Evolutionary conservation across 1,140 invertebrate species (phyloP).

Genomic region (Ephestia elutella): DNA sequence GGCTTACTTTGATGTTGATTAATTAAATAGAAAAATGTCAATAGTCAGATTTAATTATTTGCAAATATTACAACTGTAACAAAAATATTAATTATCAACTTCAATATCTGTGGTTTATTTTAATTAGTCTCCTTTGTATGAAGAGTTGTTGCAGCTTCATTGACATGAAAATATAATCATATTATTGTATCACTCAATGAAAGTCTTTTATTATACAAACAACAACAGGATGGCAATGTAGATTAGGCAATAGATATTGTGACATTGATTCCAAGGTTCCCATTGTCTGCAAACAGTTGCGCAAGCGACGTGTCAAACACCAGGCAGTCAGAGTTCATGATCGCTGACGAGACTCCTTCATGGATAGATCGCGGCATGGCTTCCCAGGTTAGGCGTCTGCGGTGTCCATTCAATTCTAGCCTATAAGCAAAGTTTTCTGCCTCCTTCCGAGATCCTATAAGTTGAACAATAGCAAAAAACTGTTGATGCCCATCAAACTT

Average conservation of each 20-base stretch:
- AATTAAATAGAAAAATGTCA: conserved; percentile 44
- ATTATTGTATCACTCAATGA: conserved; percentile 24
- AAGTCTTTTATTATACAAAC: conserved; percentile 24
- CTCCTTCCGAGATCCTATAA: conserved; percentile 98
- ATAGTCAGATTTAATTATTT: conserved; percentile 24
- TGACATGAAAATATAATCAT: conserved; percentile 31
- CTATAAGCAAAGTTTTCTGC: conserved; percentile 99
- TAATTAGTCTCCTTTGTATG: conserved; percentile 14
- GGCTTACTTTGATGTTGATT: conserved; percentile 53
- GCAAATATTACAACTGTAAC: conserved; percentile 28
- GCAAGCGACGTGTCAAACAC: conserved; percentile 99
- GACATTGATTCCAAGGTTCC: conserved; percentile 99
- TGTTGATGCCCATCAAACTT: conserved; percentile 98
- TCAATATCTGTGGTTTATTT: conserved; percentile 11
- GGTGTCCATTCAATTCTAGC: conserved; percentile 96
- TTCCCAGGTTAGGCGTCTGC: conserved; percentile 97
- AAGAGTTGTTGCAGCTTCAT: conserved; percentile 20
- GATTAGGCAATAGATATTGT: conserved; percentile 93
- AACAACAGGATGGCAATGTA: conserved; percentile 30
- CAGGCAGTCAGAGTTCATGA: conserved; percentile 98
- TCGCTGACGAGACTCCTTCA: conserved; percentile 98
- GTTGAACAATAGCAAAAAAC: conserved; percentile 99
- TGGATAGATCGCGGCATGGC: conserved; percentile 98
- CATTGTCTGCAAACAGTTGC: conserved; percentile 98
- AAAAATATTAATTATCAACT: conserved; percentile 24